Conservation (phyloP, 2,888 invertebrate genomes). For the Cerastoderma edule region DNA sequence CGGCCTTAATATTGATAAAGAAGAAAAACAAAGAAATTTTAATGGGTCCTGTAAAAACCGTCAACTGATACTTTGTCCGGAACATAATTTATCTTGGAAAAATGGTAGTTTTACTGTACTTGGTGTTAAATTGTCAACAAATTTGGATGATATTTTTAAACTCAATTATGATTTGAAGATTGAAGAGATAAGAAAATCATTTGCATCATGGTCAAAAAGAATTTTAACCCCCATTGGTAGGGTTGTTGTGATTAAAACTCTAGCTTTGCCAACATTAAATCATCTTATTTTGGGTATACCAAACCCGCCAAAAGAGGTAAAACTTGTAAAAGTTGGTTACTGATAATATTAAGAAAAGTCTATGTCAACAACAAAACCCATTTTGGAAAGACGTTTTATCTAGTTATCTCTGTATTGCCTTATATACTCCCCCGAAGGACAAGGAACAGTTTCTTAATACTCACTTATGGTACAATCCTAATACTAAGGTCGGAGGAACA, state of each 20-base stretch:
- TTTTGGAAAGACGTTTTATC: conserved; percentile 29
- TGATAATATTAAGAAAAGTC: conserved; percentile 7
- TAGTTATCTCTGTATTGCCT: background rate
- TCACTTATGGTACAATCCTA: conserved; percentile 8
- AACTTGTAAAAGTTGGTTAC: background rate
- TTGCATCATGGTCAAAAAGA: conserved; percentile 8
- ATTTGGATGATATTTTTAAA: conserved; percentile 4
- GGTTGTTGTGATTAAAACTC: conserved; percentile 18
- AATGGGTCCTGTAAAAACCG: conserved; percentile 22
- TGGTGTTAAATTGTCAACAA: conserved; percentile 16
- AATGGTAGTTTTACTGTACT: background rate
- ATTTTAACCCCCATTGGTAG: conserved; percentile 2
- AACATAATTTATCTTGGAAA: conserved; percentile 16
- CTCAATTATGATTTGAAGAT: conserved; percentile 31
- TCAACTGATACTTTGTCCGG: background rate
- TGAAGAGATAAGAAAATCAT: conserved; percentile 19
- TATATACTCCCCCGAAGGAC: background rate
- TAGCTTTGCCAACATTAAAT: conserved; percentile 16
- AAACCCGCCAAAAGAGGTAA: background rate
- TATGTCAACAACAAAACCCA: background rate
- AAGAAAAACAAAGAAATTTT: conserved; percentile 20
- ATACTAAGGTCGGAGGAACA: conserved; percentile 17
- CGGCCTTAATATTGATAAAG: conserved; percentile 10
- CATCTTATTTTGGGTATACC: conserved; percentile 21
- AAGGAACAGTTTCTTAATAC: background rate